A percentile compares a stretch with the other conserved stretches of the same genome.
Conservation (phyloP, 2,113 vertebrate species). For the Cervus canadensis region DNA sequence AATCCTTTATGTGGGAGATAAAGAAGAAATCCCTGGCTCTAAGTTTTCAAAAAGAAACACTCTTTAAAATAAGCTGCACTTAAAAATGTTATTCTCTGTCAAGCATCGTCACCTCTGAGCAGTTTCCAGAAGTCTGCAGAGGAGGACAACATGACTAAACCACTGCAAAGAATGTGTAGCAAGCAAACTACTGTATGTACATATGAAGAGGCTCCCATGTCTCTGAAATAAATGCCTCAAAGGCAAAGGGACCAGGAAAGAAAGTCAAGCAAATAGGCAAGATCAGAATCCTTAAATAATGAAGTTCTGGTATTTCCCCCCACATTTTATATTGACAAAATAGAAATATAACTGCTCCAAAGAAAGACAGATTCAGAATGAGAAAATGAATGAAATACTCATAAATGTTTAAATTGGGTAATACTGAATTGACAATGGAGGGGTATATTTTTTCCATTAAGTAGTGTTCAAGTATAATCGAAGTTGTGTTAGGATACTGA, state of each 20-base stretch:
- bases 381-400: not conserved
- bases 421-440: not conserved
- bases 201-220: not conserved
- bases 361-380: not conserved
- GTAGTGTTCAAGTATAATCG: conserved; percentile 23
- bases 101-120: not conserved
- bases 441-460: not conserved
- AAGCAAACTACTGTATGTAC: not conserved
- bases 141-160: not conserved
- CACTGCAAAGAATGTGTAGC: not conserved
- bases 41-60: not conserved
- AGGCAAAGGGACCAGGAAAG: not conserved
- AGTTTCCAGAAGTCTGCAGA: not conserved
- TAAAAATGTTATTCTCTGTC: conserved; percentile 19
- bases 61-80: not conserved
- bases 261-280: not conserved
- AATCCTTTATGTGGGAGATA: not conserved
- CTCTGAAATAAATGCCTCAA: not conserved
- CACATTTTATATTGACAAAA: not conserved
- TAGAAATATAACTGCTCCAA: not conserved
- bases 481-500: conserved; percentile 60
- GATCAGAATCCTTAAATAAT: not conserved
- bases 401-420: conserved; percentile 18
- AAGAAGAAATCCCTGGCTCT: not conserved
- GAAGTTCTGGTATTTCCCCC: not conserved